Conservation (phyloP, 2,888 invertebrate genomes). For the Gastracanthus pulcherrimus region DNA sequence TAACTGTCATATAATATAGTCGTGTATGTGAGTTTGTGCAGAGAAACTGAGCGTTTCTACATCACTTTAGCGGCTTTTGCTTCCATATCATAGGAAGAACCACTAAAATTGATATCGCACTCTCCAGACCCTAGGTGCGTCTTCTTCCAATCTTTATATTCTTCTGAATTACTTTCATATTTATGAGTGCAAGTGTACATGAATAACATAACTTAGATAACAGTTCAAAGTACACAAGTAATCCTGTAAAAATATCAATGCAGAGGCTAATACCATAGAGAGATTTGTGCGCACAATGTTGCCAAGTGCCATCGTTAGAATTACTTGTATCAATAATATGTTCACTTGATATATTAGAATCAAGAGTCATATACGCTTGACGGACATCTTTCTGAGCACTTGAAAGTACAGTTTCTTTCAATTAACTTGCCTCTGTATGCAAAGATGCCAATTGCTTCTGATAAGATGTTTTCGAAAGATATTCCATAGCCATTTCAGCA, state of each 20-base stretch:
- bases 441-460: background rate
- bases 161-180: background rate
- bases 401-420: background rate
- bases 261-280: background rate
- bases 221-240: background rate
- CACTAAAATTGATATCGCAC: background rate
- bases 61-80: background rate
- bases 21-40: background rate
- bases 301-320: background rate
- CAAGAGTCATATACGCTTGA: slow-evolving; percentile 47
- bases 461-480: background rate
- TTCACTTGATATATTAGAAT: slow-evolving; percentile 52
- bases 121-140: background rate
- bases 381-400: background rate
- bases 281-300: background rate
- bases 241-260: background rate
- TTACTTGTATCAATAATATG: slow-evolving; percentile 11
- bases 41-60: background rate
- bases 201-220: background rate
- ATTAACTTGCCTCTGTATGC: background rate
- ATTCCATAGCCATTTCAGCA: background rate
- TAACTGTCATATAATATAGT: background rate
- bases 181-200: background rate
- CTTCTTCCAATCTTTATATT: background rate
- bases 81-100: slow-evolving; percentile 5